These are phyloP conservation scores for Notechis scutatus DNA, from an alignment of 2,113 vertebrate species.

Conservation along the genomic window DNA sequence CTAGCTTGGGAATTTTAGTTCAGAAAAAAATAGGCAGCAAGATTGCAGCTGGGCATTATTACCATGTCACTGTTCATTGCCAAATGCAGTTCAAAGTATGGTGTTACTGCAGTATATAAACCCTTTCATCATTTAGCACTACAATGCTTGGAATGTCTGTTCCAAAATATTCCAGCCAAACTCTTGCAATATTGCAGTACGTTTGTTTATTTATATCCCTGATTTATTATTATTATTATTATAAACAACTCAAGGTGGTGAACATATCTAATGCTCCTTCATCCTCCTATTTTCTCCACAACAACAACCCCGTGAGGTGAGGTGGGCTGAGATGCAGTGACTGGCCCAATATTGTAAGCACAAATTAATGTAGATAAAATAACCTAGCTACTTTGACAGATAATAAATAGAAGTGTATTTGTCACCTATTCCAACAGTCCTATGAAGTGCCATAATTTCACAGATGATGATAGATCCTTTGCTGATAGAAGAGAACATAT, in stretches of 20 bases:
- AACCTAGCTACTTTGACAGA: not conserved
- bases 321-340: not conserved
- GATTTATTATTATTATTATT: not conserved
- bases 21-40: not conserved
- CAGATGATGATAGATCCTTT: not conserved
- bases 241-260: not conserved
- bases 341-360: not conserved
- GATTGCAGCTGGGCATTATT: not conserved
- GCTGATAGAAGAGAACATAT: not conserved
- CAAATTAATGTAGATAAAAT: not conserved
- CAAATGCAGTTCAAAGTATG: not conserved
- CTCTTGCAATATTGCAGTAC: not conserved
- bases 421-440: not conserved
- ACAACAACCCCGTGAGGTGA: not conserved
- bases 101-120: not conserved
- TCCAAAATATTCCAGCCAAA: not conserved
- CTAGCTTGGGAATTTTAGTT: not conserved
- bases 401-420: not conserved
- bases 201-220: too few relatives aligned
- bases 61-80: not conserved
- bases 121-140: not conserved
- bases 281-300: not conserved
- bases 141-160: not conserved
- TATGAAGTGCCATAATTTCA: not conserved
- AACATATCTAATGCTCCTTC: not conserved